phyloP scores from a whole-genome alignment of 2,113 vertebrate genomes.

The Gambusia holbrooki region DNA sequence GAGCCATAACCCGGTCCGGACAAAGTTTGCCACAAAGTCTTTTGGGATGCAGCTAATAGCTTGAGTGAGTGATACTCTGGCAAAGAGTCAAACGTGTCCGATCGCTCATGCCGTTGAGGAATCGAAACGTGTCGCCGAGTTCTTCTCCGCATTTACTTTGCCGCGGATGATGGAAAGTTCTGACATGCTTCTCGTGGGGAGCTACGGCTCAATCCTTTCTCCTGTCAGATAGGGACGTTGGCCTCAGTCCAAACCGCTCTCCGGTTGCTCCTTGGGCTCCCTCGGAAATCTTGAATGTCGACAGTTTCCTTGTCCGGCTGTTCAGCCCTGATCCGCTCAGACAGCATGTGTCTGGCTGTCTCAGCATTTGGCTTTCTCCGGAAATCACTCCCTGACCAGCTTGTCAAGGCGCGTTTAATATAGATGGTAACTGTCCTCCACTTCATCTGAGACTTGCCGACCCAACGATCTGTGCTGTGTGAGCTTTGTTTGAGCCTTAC shows the following conservation, averaged over 20 bases:
- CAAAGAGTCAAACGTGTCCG: constrained; percentile 24
- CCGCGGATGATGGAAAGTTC: constrained; percentile 23
- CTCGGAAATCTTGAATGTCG: constrained; percentile 29
- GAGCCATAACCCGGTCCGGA: constrained; percentile 27
- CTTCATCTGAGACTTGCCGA: background rate
- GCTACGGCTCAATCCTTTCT: constrained; percentile 23
- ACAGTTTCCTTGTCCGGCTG: constrained; percentile 20
- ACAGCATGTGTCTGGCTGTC: constrained; percentile 28
- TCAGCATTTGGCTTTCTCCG: constrained; percentile 14
- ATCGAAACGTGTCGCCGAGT: constrained; percentile 23
- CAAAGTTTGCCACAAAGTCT: constrained; percentile 42
- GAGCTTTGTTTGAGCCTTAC: constrained; percentile 1
- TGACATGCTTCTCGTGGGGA: constrained; percentile 16
- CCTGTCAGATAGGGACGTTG: constrained; percentile 2
- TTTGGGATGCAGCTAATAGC: constrained; percentile 37
- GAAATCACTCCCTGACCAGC: constrained; percentile 19
- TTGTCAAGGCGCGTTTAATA: constrained; percentile 13
- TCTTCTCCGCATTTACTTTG: constrained; percentile 1
- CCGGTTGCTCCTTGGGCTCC: constrained; percentile 5
- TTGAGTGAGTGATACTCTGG: constrained; percentile 26
- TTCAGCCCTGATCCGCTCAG: constrained; percentile 27
- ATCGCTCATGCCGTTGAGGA: constrained; percentile 21
- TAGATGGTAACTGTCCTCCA: constrained; percentile 7
- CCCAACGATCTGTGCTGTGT: background rate
- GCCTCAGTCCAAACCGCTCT: background rate